Evolutionary conservation across 2,888 invertebrate genomes (phyloP).

Genomic region (Biston betularia): DNA sequence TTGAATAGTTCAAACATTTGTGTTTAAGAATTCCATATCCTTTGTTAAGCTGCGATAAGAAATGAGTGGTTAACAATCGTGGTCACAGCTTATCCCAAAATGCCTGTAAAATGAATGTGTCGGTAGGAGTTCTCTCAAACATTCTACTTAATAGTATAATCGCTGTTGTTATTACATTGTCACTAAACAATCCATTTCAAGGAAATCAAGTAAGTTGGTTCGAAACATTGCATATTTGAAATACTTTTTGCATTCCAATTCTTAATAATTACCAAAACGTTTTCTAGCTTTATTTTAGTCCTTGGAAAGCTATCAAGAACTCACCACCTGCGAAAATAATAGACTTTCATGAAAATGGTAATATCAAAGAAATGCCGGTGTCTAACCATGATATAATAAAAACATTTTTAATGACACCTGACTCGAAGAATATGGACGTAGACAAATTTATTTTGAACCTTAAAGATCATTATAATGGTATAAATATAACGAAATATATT

Average conservation of each 20-base stretch:
- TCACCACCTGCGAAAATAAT: constrained; percentile 55
- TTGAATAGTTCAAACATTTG: constrained; percentile 45
- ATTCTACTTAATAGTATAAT: constrained; percentile 22
- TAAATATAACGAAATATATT: constrained; percentile 15
- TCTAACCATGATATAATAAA: constrained; percentile 43
- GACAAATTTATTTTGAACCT: neutral
- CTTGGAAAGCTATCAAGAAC: constrained; percentile 60
- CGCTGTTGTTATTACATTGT: constrained; percentile 19
- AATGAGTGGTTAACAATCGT: constrained; percentile 30
- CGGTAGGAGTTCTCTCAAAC: constrained; percentile 11
- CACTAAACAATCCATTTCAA: constrained; percentile 8
- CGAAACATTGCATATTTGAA: too few relatives aligned
- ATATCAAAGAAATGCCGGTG: constrained; percentile 45
- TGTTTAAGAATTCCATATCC: constrained; percentile 50
- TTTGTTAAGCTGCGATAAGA: constrained; percentile 46
- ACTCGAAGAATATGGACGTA: neutral
- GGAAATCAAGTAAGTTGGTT: constrained; percentile 26
- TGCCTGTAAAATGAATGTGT: constrained; percentile 32
- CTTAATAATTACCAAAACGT: neutral
- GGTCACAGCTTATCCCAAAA: constrained; percentile 17
- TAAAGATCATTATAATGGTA: neutral
- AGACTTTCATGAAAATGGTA: constrained; percentile 58
- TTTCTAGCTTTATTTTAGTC: constrained; percentile 54
- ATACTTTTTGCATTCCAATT: neutral
- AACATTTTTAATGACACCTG: constrained; percentile 28